These are phyloP conservation scores for Naso thynnoides DNA, from an alignment of 2,797 vertebrate genomes.

Conservation along the genomic window DNA sequence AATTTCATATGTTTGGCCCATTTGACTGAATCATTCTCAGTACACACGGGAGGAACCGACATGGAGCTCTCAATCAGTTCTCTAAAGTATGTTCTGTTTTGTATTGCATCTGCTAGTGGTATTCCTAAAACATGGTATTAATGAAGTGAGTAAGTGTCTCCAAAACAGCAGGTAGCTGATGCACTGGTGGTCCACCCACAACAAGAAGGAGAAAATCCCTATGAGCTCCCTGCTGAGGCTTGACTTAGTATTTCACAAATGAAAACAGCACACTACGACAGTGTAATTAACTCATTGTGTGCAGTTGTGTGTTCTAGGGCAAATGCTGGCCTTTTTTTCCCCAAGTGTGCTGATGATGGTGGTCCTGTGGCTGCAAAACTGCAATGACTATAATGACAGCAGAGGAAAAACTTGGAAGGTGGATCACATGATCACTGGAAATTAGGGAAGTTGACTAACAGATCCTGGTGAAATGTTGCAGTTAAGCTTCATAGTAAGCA, in stretches of 20 bases:
- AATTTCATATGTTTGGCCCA: slow-evolving; percentile 4
- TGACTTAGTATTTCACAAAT: slow-evolving; percentile 48
- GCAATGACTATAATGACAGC: no score
- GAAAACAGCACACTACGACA: slow-evolving; percentile 69
- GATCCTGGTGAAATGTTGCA: no score
- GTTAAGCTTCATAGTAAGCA: no score
- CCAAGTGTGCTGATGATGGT: no score
- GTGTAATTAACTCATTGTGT: slow-evolving; percentile 57
- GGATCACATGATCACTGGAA: no score
- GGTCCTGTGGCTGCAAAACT: no score
- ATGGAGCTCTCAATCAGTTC: background rate
- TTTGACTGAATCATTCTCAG: background rate
- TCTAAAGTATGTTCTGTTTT: background rate
- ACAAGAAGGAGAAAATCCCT: slow-evolving; percentile 60
- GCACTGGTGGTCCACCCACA: slow-evolving; percentile 63
- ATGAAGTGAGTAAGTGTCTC: slow-evolving; percentile 34
- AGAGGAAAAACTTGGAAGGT: no score
- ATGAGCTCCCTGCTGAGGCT: slow-evolving; percentile 22
- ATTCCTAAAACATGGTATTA: slow-evolving; percentile 18
- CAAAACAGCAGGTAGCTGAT: slow-evolving; percentile 13
- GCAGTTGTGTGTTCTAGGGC: background rate
- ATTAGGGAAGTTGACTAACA: no score
- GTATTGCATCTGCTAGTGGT: background rate
- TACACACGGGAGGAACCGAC: background rate
- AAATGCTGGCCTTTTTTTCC: background rate